Percentiles rank a stretch among this genome's conserved stretches.
phyloP scores from a whole-genome alignment of 2,113 vertebrate genomes.

The Gobius niger region DNA sequence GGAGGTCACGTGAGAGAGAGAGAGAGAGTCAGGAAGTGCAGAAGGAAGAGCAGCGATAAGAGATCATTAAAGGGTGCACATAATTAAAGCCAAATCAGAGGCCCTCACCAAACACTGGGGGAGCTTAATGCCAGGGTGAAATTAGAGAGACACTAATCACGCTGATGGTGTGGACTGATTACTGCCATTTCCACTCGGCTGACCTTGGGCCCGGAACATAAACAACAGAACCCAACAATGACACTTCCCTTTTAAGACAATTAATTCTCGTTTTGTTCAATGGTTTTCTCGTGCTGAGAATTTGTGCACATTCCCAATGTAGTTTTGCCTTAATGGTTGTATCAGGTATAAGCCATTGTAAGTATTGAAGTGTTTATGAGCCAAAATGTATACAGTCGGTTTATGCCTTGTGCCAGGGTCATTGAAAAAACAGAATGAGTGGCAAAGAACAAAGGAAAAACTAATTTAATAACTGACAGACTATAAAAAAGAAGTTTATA shows the following conservation, averaged over 20 bases:
- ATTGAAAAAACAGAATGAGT: too few species aligned
- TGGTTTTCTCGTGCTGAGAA: background rate
- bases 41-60: conserved; percentile 62
- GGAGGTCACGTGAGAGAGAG: conserved; percentile 40
- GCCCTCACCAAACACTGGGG: conserved; percentile 55
- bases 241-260: conserved; percentile 6
- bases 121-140: conserved; percentile 56
- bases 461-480: too few species aligned
- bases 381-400: too few species aligned
- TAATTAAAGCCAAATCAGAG: conserved; percentile 59
- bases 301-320: background rate
- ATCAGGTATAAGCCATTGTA: too few species aligned
- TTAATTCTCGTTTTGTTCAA: background rate
- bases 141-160: conserved; percentile 60
- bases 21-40: conserved; percentile 56
- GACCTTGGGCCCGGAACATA: conserved; percentile 17
- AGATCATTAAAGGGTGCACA: conserved; percentile 59
- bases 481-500: too few species aligned
- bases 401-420: too few species aligned
- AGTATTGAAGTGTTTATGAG: too few species aligned
- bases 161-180: conserved; percentile 61
- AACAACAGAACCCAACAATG: conserved; percentile 11
- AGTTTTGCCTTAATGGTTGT: too few species aligned
- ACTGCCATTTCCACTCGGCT: conserved; percentile 32
- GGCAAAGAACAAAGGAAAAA: too few species aligned